These are phyloP conservation scores for Glyptemys insculpta DNA, from an alignment of 2,797 vertebrate genomes.

Conservation along the genomic window DNA sequence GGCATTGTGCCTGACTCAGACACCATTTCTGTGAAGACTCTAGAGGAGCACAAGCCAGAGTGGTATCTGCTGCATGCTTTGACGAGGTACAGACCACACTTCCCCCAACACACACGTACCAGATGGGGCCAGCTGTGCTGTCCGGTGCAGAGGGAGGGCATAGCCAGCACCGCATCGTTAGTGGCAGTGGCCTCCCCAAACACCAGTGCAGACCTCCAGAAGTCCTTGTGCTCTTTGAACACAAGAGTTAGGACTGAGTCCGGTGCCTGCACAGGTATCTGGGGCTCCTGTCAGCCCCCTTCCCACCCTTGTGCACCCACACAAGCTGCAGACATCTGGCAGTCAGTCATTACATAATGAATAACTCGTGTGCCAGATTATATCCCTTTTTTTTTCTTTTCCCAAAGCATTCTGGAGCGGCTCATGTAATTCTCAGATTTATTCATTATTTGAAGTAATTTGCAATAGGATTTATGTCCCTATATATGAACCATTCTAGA, in stretches of 20 bases:
- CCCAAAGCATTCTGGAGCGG: background rate
- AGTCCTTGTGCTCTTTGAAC: background rate
- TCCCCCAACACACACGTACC: background rate
- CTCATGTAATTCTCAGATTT: background rate
- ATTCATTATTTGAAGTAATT: background rate
- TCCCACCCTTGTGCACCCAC: background rate
- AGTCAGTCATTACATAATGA: background rate
- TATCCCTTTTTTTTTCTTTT: background rate
- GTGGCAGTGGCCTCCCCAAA: background rate
- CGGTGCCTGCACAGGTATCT: background rate
- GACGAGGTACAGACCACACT: background rate
- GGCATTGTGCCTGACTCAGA: background rate
- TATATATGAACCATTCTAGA: background rate
- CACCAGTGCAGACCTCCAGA: background rate
- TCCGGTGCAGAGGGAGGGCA: background rate
- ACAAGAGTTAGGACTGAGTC: background rate
- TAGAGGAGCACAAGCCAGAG: background rate
- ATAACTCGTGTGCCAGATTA: background rate
- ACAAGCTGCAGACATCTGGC: background rate
- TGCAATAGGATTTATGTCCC: background rate
- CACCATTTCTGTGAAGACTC: background rate
- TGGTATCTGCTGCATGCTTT: background rate
- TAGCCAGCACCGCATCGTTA: background rate
- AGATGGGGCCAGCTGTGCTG: background rate
- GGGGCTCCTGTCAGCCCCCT: background rate